These are phyloP conservation scores for Oncorhynchus keta DNA, from an alignment of 2,113 vertebrate species.

Conservation along the genomic window DNA sequence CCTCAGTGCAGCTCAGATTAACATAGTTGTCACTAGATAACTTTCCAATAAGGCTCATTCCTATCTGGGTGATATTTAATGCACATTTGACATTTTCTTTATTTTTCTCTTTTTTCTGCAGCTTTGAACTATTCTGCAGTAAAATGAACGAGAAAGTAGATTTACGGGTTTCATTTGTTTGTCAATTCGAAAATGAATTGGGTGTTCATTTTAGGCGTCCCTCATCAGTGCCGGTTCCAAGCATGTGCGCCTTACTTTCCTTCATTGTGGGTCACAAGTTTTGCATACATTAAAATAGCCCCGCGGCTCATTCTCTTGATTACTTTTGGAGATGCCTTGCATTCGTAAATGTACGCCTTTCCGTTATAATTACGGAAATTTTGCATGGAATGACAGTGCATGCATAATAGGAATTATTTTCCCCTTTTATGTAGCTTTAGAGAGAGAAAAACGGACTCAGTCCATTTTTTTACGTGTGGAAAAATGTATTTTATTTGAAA, in stretches of 20 bases:
- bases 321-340: constrained; percentile 93
- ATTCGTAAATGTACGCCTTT: constrained; percentile 93
- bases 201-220: constrained; percentile 99
- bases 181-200: constrained; percentile 99
- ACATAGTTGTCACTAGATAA: constrained; percentile 58
- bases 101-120: constrained; percentile 75
- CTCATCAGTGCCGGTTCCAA: constrained; percentile 89
- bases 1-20: constrained; percentile 54
- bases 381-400: constrained; percentile 79
- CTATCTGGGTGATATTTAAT: constrained; percentile 98
- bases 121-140: constrained; percentile 95
- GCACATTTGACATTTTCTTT: constrained; percentile 72
- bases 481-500: constrained; percentile 55
- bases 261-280: constrained; percentile 97
- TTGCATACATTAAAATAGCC: constrained; percentile 98
- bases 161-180: constrained; percentile 99
- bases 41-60: constrained; percentile 80
- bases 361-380: constrained; percentile 94
- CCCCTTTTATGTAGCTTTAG: constrained; percentile 39
- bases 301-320: constrained; percentile 94
- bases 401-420: constrained; percentile 76
- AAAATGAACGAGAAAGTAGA: constrained; percentile 99
- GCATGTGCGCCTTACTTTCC: constrained; percentile 85
- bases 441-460: constrained; percentile 12
- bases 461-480: constrained; percentile 35